phyloP scores from a whole-genome alignment of 2,888 invertebrate species.

The Microchrysa polita region DNA sequence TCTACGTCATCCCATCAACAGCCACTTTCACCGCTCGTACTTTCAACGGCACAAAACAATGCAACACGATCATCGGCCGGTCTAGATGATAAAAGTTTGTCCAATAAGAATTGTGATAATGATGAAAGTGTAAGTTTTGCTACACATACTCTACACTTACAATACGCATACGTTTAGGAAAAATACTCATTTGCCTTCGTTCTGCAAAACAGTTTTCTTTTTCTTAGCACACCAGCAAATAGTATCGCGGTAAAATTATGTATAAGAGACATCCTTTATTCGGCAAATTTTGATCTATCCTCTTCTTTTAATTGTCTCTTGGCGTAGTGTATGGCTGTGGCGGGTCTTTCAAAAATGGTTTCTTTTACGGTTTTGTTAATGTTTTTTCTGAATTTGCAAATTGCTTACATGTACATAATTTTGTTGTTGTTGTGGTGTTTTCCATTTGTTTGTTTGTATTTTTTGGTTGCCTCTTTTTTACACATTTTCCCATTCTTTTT shows the following conservation, averaged over 20 bases:
- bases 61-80: constrained; percentile 23
- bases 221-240: not conserved
- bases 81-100: constrained; percentile 58
- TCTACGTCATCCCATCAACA: too few species aligned
- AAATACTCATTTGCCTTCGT: not conserved
- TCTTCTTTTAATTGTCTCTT: constrained; percentile 6
- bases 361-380: not conserved
- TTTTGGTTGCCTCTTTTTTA: too few species aligned
- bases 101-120: constrained; percentile 49
- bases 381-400: not conserved
- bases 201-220: not conserved
- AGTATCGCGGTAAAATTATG: not conserved
- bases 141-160: constrained; percentile 8
- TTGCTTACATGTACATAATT: not conserved
- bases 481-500: too few species aligned
- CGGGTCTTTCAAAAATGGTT: constrained; percentile 26
- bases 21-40: too few species aligned
- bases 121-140: constrained; percentile 52
- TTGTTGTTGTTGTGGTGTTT: not conserved
- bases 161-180: not conserved
- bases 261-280: not conserved
- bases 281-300: not conserved
- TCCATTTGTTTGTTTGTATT: not conserved
- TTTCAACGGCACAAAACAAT: not conserved
- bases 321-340: constrained; percentile 39